phyloP scores from a whole-genome alignment of 1,140 invertebrate genomes.

The Zaprionus davidi region DNA sequence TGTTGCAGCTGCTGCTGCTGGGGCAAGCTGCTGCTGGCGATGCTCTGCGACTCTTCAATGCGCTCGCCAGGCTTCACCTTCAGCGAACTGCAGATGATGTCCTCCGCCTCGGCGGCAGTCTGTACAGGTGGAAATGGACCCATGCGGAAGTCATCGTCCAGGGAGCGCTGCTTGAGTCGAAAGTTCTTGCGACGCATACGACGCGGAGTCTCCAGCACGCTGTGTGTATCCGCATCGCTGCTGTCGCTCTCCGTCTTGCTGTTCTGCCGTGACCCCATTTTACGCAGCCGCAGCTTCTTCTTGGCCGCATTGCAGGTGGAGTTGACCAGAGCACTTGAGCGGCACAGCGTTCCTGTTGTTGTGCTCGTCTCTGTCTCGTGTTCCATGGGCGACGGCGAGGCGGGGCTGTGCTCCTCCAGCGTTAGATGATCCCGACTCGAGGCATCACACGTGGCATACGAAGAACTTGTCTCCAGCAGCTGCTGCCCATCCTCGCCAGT shows the following conservation, averaged over 20 bases:
- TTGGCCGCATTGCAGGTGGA: slow-evolving; percentile 42
- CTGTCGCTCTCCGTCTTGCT: slow-evolving; percentile 84
- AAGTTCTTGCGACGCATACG: slow-evolving; percentile 80
- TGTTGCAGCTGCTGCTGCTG: not conserved
- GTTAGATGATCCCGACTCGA: slow-evolving; percentile 59
- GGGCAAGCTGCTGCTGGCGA: slow-evolving; percentile 31
- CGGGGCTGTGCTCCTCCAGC: slow-evolving; percentile 60
- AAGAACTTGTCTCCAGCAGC: slow-evolving; percentile 58
- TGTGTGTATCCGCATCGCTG: slow-evolving; percentile 84
- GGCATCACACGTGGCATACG: slow-evolving; percentile 59
- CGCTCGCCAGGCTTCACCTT: slow-evolving; percentile 80
- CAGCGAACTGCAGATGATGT: slow-evolving; percentile 67
- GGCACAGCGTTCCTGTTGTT: slow-evolving; percentile 64
- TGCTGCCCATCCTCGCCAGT: slow-evolving; percentile 72
- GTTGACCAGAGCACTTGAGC: slow-evolving; percentile 16
- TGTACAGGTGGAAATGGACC: slow-evolving; percentile 22
- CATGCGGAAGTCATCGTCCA: slow-evolving; percentile 75
- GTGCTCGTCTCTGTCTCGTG: slow-evolving; percentile 72
- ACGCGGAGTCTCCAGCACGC: slow-evolving; percentile 81
- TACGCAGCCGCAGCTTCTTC: slow-evolving; percentile 82
- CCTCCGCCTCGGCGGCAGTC: slow-evolving; percentile 49
- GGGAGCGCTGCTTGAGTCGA: slow-evolving; percentile 73
- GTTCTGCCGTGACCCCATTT: slow-evolving; percentile 82
- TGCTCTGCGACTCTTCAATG: slow-evolving; percentile 74
- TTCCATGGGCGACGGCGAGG: slow-evolving; percentile 65